These are phyloP conservation scores for Chascanopsetta lugubris DNA, from an alignment of 2,113 vertebrate species.

Conservation along the genomic window DNA sequence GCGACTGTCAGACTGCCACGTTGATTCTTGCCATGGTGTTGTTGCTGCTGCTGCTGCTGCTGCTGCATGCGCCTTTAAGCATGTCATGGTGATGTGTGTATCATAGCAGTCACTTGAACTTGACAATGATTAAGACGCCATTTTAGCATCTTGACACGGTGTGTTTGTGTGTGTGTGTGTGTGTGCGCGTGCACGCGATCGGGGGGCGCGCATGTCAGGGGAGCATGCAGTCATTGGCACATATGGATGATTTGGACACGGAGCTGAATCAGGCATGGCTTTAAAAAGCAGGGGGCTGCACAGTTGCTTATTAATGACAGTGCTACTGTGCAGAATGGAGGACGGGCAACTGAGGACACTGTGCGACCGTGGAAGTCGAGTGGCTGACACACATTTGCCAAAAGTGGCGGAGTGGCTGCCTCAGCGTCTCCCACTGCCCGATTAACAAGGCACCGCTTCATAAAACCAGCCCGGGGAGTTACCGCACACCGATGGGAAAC, in stretches of 20 bases:
- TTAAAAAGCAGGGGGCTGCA: constrained; percentile 12
- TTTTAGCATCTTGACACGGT: constrained; percentile 73
- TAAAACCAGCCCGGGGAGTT: constrained; percentile 60
- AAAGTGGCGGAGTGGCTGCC: constrained; percentile 51
- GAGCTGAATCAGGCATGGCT: neutral
- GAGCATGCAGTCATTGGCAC: constrained; percentile 30
- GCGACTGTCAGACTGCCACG: constrained; percentile 63
- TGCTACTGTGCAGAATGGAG: constrained; percentile 31
- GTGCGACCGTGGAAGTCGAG: constrained; percentile 66
- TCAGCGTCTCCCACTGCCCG: constrained; percentile 52
- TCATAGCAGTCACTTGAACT: constrained; percentile 80
- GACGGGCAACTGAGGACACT: constrained; percentile 67
- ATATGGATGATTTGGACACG: too few species aligned
- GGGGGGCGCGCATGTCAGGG: constrained; percentile 10
- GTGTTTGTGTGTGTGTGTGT: constrained; percentile 26
- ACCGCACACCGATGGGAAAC: constrained; percentile 55
- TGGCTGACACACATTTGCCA: constrained; percentile 44
- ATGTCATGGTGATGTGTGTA: constrained; percentile 24
- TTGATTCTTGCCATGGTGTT: constrained; percentile 61
- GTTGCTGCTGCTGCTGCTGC: constrained; percentile 42
- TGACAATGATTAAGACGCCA: constrained; percentile 81
- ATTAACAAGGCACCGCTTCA: constrained; percentile 63
- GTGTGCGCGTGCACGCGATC: constrained; percentile 10
- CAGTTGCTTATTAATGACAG: constrained; percentile 14
- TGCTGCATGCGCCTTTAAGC: constrained; percentile 42